phyloP scores from a whole-genome alignment of 2,113 vertebrate species.

The Catharus fuscescens region DNA sequence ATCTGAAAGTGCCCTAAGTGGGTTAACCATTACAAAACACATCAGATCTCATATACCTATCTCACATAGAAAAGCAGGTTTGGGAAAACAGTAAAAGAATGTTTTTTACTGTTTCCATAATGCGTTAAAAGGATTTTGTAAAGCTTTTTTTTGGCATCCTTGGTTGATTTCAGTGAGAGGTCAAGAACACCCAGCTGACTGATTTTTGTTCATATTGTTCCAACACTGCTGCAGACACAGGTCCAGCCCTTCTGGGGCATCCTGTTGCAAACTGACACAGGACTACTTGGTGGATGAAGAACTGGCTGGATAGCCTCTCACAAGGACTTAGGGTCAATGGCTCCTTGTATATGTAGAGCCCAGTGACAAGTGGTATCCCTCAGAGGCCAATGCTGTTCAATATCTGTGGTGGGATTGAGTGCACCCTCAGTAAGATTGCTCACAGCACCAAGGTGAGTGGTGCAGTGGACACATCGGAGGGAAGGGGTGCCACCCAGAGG shows the following conservation, averaged over 20 bases:
- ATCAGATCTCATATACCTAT: background rate
- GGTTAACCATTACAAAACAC: background rate
- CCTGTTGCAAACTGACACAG: background rate
- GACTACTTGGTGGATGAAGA: background rate
- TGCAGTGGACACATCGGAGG: background rate
- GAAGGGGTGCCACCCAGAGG: background rate
- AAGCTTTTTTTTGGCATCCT: background rate
- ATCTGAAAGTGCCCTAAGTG: background rate
- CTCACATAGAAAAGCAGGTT: background rate
- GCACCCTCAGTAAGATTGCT: background rate
- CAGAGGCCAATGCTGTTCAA: background rate
- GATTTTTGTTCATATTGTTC: background rate
- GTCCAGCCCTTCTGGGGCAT: background rate
- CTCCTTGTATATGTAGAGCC: background rate
- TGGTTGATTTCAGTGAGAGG: background rate
- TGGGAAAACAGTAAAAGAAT: background rate
- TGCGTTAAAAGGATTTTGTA: background rate
- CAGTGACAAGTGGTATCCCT: background rate
- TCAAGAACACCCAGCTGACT: background rate
- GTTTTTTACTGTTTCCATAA: background rate
- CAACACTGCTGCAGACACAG: background rate
- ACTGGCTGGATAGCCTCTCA: too few relatives aligned
- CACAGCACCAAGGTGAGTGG: background rate
- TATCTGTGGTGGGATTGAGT: background rate
- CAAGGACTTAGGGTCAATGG: background rate